phyloP scores from a whole-genome alignment of 2,113 vertebrate genomes.

The Cairina moschata region DNA sequence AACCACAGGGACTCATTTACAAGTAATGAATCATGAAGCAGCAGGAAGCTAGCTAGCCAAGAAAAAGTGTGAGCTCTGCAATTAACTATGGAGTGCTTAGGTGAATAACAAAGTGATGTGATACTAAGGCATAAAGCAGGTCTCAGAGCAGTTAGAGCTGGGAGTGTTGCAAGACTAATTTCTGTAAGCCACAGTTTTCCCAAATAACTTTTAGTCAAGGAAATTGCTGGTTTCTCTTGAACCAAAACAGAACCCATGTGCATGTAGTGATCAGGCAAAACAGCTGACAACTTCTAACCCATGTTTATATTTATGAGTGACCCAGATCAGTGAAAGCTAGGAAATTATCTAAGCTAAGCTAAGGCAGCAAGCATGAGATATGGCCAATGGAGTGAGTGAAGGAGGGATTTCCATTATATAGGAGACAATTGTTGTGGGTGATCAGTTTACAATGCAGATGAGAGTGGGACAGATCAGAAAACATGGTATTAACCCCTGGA shows the following conservation, averaged over 20 bases:
- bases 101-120: conserved; percentile 44
- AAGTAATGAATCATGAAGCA: conserved; percentile 60
- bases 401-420: neutral
- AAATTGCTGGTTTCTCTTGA: neutral
- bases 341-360: neutral
- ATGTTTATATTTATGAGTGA: neutral
- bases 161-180: neutral
- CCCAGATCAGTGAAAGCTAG: neutral
- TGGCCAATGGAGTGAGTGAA: neutral
- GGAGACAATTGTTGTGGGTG: neutral
- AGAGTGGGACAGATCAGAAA: neutral
- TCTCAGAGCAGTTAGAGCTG: neutral
- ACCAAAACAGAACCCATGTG: neutral
- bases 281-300: neutral
- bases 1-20: conserved; percentile 44
- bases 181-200: neutral
- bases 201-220: neutral
- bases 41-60: conserved; percentile 39
- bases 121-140: neutral
- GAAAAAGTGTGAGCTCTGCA: conserved; percentile 60
- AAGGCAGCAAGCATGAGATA: neutral
- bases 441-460: neutral
- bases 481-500: neutral
- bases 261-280: neutral
- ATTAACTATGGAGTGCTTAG: conserved; percentile 21